Evolutionary conservation across 2,888 invertebrate genomes (phyloP), one percentile per base, ranked within the genome.

Genomic region (Standfussiana lucernea): DNA sequence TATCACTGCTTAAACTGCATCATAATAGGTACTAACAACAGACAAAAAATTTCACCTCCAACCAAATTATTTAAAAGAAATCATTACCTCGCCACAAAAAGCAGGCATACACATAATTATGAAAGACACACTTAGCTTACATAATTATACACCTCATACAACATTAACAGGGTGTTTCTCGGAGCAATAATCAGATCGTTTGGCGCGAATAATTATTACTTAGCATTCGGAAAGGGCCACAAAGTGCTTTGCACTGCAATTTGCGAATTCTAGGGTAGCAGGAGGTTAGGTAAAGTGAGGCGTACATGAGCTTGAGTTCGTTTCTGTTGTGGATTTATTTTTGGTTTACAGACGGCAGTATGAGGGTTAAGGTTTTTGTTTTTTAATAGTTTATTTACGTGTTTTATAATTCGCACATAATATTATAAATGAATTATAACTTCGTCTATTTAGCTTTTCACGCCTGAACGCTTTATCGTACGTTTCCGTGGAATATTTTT

Each of bases 231-330:
- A 70, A 81, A 84, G 87, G 85, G 84, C 88, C 85, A 78, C 88
- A 89, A 89, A 87, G 85, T 85, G 86, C 85, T 90, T 88, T 72
- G 86, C 88, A 79, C 79, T 87, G 90, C 87, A 86, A 88, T 90
- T 90, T 88, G 89, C 81, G 89, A 87, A 86, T 88, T 85, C 80
- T 79, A 78, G 74, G 80, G 78, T 72, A 56, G 77, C 75, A 76
- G 88, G 85, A 88, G 89, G 88, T 83, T 84, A 56, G 0, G 11
- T 86, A 70, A 84, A 75, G 88, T 71, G 21, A 35, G n/a, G 21
- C 88, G 88, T 76, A 85, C 81, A 85, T 24, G n/a, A 50, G 50
- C 10, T 15, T 35, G 10, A 18, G 40, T 45, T 32, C 5, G 15
- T 50, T 64, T 50, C n/a, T 0, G 1, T 42, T 50, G 21, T 37